Percentiles rank a stretch among this genome's conserved stretches.
These are phyloP conservation scores for Chondrosia reniformis DNA, from an alignment of 37 sponge, comb jelly and placozoan species.

Conservation along the genomic window DNA sequence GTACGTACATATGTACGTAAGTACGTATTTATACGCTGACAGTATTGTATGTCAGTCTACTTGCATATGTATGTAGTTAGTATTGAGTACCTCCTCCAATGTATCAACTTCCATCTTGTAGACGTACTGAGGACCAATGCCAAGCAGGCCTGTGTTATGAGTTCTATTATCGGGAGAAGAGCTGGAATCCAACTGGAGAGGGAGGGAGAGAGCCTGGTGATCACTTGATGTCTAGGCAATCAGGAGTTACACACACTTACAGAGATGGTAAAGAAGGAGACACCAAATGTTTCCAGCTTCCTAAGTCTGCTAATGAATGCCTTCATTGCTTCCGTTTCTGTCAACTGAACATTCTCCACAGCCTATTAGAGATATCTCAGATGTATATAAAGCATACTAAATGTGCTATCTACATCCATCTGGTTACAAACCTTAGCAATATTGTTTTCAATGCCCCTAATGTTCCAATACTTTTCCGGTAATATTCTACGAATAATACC, in stretches of 20 bases:
- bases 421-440: constrained; percentile 1
- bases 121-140: constrained; percentile 12
- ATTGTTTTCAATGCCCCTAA: constrained; percentile 8
- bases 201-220: background rate
- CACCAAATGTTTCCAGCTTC: constrained; percentile 43
- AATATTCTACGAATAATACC: constrained; percentile 1
- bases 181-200: background rate
- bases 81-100: constrained; percentile 34
- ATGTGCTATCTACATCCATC: background rate
- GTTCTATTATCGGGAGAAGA: constrained; percentile 3
- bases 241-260: constrained; percentile 13
- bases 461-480: constrained; percentile 16
- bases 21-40: background rate
- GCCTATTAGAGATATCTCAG: background rate
- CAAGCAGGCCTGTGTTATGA: constrained; percentile 6
- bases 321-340: constrained; percentile 21
- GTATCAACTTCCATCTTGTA: constrained; percentile 5
- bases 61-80: no score
- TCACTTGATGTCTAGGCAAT: no score
- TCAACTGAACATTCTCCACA: background rate
- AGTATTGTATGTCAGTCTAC: background rate
- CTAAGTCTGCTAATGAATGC: constrained; percentile 30
- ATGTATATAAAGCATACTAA: background rate
- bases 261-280: constrained; percentile 21
- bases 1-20: background rate